These are phyloP conservation scores for Cephus rjabovi DNA, from an alignment of 2,888 invertebrate species.

Conservation along the genomic window DNA sequence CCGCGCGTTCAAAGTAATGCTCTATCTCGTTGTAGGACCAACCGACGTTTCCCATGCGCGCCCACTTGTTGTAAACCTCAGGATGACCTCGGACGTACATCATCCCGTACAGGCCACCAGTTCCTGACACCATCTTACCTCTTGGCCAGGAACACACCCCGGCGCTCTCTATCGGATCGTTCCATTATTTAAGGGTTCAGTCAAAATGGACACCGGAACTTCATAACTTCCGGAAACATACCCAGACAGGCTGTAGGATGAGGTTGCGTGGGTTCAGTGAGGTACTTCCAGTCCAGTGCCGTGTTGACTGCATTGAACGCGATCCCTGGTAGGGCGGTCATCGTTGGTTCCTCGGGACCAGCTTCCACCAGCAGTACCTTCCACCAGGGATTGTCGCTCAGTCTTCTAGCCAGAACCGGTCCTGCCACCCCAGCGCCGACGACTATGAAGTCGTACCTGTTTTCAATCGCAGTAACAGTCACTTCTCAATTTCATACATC, in stretches of 20 bases:
- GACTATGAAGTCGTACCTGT: slow-evolving; percentile 66
- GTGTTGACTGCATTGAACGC: slow-evolving; percentile 61
- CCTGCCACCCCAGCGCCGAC: slow-evolving; percentile 68
- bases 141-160: slow-evolving; percentile 68
- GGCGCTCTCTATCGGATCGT: slow-evolving; percentile 37
- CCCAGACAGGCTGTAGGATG: slow-evolving; percentile 61
- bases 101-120: slow-evolving; percentile 74
- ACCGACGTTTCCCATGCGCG: slow-evolving; percentile 68
- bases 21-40: slow-evolving; percentile 71
- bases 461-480: not conserved
- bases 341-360: slow-evolving; percentile 66
- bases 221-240: slow-evolving; percentile 23
- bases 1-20: slow-evolving; percentile 69
- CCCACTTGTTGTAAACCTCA: slow-evolving; percentile 72
- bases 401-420: slow-evolving; percentile 67
- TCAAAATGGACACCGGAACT: not conserved
- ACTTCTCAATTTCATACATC: not conserved
- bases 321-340: slow-evolving; percentile 63
- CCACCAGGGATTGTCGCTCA: slow-evolving; percentile 67
- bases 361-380: slow-evolving; percentile 65
- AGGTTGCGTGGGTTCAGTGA: slow-evolving; percentile 67
- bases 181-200: not conserved
- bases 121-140: slow-evolving; percentile 72
- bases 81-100: slow-evolving; percentile 73
- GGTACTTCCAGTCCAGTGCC: slow-evolving; percentile 68